Base-by-base conservation (phyloP, 2,797 vertebrate genomes). In the Protosalanx chinensis region DNA sequence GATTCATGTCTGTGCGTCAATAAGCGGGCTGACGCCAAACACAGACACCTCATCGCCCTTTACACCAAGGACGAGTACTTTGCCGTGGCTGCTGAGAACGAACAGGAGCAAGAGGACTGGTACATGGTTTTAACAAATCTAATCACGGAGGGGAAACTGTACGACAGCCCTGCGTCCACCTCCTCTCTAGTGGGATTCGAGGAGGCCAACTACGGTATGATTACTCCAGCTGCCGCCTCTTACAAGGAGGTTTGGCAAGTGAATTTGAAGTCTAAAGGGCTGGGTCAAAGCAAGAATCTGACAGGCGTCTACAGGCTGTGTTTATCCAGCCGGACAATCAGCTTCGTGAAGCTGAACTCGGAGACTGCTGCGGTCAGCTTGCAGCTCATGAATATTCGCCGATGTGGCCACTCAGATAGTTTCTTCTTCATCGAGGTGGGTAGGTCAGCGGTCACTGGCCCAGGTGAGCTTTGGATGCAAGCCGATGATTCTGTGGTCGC, bases 391-490 rank as follows among this genome's bases (percentile, higher is more conserved):
- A 98, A 96, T 85, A 97, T 99, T 64, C 88, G 97, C 59, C 92
- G 97, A 76, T 99, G 97, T 60, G 97, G 97, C 20, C 97, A 99
- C 91, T 99, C 97, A 0, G 97, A 99, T 85, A 97, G 92, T 80
- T 99, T 97, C 77, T 99, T 99, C 85, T 99, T 99, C 89, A 97
- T 99, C 10, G 97, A 99, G 85, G 96, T 99, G 83, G 97, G 97
- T 30, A 92, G 97, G 65, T 98, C 97, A 0, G 96, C 97, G 0
- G 93, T 95, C 51, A 99, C 96, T 0, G 97, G 97, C 30, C 96
- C 97, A 0, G 97, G 97, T 4, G 97, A 99, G 90, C 92, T 99
- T 75, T 99, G 97, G 97, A 98, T 99, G 97, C 97, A 99, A 82
- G 97, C 94, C 0, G 97, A 98, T 77, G 97, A 99, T 88, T 93